phyloP scores from a whole-genome alignment of 1,140 invertebrate genomes.

The Euura lappo region DNA sequence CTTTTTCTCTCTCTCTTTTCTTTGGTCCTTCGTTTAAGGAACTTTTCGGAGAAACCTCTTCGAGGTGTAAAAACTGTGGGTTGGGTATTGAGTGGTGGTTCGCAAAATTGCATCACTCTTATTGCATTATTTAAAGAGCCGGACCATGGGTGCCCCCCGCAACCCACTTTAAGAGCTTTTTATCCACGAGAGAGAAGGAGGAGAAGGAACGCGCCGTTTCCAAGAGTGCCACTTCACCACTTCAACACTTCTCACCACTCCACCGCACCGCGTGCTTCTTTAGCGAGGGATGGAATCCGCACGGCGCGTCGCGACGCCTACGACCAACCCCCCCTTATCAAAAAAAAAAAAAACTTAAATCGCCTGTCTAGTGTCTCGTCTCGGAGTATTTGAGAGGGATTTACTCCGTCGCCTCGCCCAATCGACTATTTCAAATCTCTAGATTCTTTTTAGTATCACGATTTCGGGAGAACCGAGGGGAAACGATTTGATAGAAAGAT shows the following conservation, averaged over 20 bases:
- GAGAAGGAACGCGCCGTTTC: not conserved
- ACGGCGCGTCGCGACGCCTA: not conserved
- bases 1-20: too few species aligned
- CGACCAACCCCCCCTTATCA: not conserved
- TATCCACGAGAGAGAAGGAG: constrained; percentile 14
- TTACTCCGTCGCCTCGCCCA: not conserved
- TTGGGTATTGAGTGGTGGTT: constrained; percentile 36
- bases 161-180: constrained; percentile 44
- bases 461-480: too few species aligned
- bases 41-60: too few species aligned
- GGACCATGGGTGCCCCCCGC: not conserved
- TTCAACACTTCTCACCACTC: not conserved
- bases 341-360: not conserved
- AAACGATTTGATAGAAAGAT: too few species aligned
- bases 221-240: not conserved
- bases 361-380: not conserved
- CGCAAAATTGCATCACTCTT: constrained; percentile 57
- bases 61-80: too few species aligned
- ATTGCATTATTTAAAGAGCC: constrained; percentile 60
- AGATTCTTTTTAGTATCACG: too few species aligned
- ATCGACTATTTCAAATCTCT: not conserved
- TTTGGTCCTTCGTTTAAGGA: too few species aligned
- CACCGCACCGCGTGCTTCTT: not conserved
- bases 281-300: not conserved
- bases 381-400: not conserved